Percentiles rank a stretch among this genome's conserved stretches.
phyloP scores from a whole-genome alignment of 1,140 invertebrate genomes.

The Euwallacea similis region DNA sequence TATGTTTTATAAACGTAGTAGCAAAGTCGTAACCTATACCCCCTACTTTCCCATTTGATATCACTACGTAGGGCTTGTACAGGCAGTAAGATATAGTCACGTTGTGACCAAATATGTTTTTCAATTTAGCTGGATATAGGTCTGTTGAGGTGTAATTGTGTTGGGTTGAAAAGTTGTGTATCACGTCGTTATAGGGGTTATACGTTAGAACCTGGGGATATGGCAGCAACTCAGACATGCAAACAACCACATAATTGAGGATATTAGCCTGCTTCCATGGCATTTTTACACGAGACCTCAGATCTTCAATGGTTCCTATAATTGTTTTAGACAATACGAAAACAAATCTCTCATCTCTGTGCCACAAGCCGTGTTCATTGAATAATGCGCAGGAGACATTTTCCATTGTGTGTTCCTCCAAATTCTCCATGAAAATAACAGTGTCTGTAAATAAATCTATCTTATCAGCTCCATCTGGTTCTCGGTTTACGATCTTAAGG shows the following conservation, averaged over 20 bases:
- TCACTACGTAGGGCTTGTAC: background rate
- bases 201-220: background rate
- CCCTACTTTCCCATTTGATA: slow-evolving; percentile 1
- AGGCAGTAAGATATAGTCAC: slow-evolving; percentile 2
- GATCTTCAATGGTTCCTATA: background rate
- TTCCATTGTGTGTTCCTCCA: background rate
- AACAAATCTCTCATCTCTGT: slow-evolving; percentile 6
- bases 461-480: background rate
- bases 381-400: background rate
- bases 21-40: slow-evolving; percentile 10
- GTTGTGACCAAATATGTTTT: slow-evolving; percentile 7
- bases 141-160: background rate
- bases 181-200: slow-evolving; percentile 4
- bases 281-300: background rate
- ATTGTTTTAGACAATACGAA: slow-evolving; percentile 1
- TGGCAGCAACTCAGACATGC: background rate
- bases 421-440: slow-evolving; percentile 7
- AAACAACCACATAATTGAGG: slow-evolving; percentile 8
- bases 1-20: background rate
- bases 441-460: slow-evolving; percentile 6
- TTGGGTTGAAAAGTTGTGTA: background rate
- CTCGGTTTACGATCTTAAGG: slow-evolving; percentile 4
- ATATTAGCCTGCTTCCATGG: background rate
- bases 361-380: slow-evolving; percentile 1
- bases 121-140: slow-evolving; percentile 1